A percentile compares a stretch with the other conserved stretches of the same genome.
Conservation (phyloP, 2,888 invertebrate genomes). For the Cataglyphis rosenhaueri region DNA sequence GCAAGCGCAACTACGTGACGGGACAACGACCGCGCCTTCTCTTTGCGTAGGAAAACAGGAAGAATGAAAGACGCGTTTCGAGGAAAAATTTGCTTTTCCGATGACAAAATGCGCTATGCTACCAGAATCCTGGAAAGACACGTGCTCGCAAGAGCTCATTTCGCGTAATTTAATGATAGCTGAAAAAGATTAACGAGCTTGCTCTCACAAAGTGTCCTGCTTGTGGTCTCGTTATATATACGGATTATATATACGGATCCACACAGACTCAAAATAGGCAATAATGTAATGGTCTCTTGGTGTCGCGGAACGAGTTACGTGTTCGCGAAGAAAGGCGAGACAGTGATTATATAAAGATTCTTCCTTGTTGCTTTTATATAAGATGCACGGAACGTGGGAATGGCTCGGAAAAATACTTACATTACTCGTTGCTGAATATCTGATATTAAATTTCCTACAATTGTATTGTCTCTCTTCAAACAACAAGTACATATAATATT, state of each 20-base stretch:
- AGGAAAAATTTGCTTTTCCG: slow-evolving; percentile 8
- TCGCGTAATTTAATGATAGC: slow-evolving; percentile 24
- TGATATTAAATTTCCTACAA: neutral
- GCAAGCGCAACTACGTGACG: slow-evolving; percentile 54
- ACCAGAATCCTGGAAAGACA: neutral
- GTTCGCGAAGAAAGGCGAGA: neutral
- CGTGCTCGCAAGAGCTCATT: neutral
- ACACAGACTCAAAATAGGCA: slow-evolving; percentile 27
- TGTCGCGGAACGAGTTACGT: slow-evolving; percentile 43
- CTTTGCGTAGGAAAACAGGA: neutral
- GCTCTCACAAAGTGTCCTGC: neutral
- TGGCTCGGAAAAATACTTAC: neutral
- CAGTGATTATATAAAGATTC: neutral
- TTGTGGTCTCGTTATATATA: slow-evolving; percentile 52
- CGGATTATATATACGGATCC: slow-evolving; percentile 8
- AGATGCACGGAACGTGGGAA: neutral
- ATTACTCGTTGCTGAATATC: too few relatives aligned
- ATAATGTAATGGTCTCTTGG: slow-evolving; percentile 49
- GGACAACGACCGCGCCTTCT: slow-evolving; percentile 36
- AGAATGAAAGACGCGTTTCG: neutral
- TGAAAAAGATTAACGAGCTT: slow-evolving; percentile 16
- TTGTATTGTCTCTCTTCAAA: neutral
- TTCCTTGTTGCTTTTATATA: neutral
- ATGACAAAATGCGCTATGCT: neutral
- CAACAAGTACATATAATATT: neutral